Conservation (phyloP, 2,888 invertebrate genomes). For the Zele albiditarsus region DNA sequence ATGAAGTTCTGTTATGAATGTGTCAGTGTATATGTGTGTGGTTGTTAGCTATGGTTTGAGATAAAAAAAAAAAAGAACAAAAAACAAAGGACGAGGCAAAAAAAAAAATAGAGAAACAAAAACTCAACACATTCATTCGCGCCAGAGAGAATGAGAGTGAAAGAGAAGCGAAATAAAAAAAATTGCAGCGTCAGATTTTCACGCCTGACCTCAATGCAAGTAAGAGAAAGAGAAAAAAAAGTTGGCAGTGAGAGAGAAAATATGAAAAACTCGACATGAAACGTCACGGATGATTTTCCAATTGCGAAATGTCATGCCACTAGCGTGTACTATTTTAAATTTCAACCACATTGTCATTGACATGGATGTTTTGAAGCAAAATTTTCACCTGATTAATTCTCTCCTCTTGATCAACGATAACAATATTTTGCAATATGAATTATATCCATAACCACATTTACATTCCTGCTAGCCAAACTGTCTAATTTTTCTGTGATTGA, state of each 20-base stretch:
- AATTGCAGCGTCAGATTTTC: constrained; percentile 30
- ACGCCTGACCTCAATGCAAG: constrained; percentile 8
- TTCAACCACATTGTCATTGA: constrained; percentile 19
- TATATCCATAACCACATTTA: neutral
- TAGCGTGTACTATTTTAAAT: constrained; percentile 21
- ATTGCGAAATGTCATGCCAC: constrained; percentile 1
- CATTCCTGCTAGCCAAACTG: neutral
- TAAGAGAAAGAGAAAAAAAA: neutral
- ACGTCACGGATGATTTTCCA: constrained; percentile 30
- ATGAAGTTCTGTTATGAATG: neutral
- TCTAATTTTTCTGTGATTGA: neutral
- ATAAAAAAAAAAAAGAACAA: neutral
- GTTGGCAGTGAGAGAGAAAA: neutral
- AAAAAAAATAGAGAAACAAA: neutral
- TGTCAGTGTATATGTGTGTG: neutral
- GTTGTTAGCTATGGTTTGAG: neutral
- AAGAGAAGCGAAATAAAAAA: constrained; percentile 20
- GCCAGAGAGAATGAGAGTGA: neutral
- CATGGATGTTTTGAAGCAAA: neutral
- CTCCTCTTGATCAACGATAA: neutral
- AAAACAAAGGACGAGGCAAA: too few relatives aligned
- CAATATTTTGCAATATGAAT: neutral
- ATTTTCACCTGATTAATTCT: neutral
- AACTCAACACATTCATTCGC: constrained; percentile 22
- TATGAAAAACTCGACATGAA: neutral